Conservation (phyloP, 2,113 vertebrate genomes). For the Alligator sinensis region DNA sequence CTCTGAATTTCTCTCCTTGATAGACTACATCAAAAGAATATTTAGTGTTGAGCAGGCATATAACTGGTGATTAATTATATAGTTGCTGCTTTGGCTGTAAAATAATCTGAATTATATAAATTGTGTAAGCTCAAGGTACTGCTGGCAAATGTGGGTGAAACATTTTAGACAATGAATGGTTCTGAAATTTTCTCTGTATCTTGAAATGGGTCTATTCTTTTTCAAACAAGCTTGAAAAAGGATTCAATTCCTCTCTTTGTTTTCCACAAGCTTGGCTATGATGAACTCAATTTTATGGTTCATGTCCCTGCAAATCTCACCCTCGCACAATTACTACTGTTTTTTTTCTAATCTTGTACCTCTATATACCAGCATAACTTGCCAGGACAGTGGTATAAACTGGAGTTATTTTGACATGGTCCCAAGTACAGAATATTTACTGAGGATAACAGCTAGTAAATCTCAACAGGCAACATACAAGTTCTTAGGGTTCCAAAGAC, state of each 20-base stretch:
- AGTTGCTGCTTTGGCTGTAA: neutral
- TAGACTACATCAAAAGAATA: slow-evolving; percentile 13
- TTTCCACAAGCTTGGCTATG: neutral
- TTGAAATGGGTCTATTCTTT: neutral
- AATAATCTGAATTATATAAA: neutral
- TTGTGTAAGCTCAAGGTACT: neutral
- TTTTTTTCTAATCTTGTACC: neutral
- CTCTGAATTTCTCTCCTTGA: neutral
- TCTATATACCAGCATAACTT: neutral
- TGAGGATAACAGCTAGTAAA: neutral
- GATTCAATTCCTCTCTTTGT: neutral
- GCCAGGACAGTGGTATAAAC: neutral
- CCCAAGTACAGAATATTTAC: neutral
- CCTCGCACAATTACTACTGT: neutral
- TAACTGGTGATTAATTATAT: neutral
- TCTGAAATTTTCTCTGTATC: neutral
- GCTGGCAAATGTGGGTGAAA: neutral
- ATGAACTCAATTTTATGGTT: neutral
- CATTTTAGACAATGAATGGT: neutral
- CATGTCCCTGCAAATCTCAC: neutral
- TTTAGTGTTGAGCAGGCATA: neutral
- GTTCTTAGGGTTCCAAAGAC: neutral
- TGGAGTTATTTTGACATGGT: neutral
- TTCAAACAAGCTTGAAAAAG: neutral
- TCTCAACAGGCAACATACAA: neutral